Evolutionary conservation across 2,113 vertebrate genomes (phyloP), one percentile per base, ranked within the genome.

Genomic region (Ovis canadensis): DNA sequence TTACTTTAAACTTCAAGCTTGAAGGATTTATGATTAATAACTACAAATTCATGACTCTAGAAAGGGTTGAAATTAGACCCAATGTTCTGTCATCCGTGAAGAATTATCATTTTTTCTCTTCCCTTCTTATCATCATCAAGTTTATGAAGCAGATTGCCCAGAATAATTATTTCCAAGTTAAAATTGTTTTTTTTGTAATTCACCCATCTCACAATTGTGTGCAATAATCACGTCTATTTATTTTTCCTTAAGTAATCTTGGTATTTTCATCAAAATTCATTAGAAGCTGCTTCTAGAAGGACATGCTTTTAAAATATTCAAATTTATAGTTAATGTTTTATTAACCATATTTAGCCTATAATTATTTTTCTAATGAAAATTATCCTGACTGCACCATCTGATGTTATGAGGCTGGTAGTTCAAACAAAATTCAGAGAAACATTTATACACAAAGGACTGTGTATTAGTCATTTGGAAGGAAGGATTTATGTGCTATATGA

Each of bases 291-390:
- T 94, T 67, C 91, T 84, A 94, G 97, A 95, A 96, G 91, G 97
- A 98, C 96, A 97, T 92, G 97, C 97, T 96, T 98, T 96, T 98
- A 96, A 98, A 98, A 98, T 97, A 98, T 98, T 98, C 96, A 97
- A 90, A 98, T 97, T 97, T 96, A 97, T 93, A 94, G 93, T 97
- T 97, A 97, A 98, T 98, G 98, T 98, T 98, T 98, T 98, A 98
- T 98, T 98, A 98, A 98, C 96, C 81, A 88, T 97, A 97, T 97
- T 98, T 97, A 98, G 97, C 87, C 93, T 95, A 94, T 98, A 98
- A 98, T 98, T 98, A 97, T 98, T 98, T 98, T 98, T 97, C 96
- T 98, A 97, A 97, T 98, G 98, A 96, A 98, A 98, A 98, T 97
- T 96, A 97, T 97, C 90, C 91, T 45, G 50, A 97, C 96, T 90